Base-by-base conservation (phyloP, 2,113 vertebrate genomes). In the Vicugna pacos region DNA sequence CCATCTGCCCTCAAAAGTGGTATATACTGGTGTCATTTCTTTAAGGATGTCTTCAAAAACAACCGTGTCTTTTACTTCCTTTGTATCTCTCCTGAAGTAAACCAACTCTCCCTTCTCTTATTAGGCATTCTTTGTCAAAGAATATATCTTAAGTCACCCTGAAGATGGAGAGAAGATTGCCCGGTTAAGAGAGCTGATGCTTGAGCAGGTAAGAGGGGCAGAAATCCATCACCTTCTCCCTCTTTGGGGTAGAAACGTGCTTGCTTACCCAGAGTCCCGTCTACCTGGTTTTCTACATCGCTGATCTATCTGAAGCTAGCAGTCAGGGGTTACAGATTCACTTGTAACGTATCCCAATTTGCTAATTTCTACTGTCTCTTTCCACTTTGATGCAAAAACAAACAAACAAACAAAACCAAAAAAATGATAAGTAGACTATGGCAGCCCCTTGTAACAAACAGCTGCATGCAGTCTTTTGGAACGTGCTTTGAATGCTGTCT, bases 121-220 rank as follows among this genome's bases (percentile, higher is more conserved):
- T 24, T 98, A 99, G 99, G 99, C 99, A 54, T 99, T 99, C 98
- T 99, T 99, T 96, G 98, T 99, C 94, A 99, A 99, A 98, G 99
- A 99, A 93, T 99, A 99, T 38, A 88, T 99, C 80, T 98, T 99
- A 98, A 99, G 99, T 98, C 99, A 99, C 97, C 99, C 99, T 5
- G 99, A 99, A 97, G 99, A 99, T n/a, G 99, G 99, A 48, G 99
- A 99, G 94, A 99, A 99, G 98, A 99, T 99, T 48, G 98, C 99
- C 48, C 99, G 99, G 28, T 98, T 99, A 91, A 99, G 99, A 97
- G 99, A 99, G 89, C 99, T 99, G 94, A 99, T 99, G 99, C 99
- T 99, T 0, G 99, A 99, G 84, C 99, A 99, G 99, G 99, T 99
- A 97, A 96, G 98, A 86, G 19, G 20, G 8, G 42, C 16, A 79